Conservation (phyloP, 2,888 invertebrate genomes). For the Orchestes rusci region DNA sequence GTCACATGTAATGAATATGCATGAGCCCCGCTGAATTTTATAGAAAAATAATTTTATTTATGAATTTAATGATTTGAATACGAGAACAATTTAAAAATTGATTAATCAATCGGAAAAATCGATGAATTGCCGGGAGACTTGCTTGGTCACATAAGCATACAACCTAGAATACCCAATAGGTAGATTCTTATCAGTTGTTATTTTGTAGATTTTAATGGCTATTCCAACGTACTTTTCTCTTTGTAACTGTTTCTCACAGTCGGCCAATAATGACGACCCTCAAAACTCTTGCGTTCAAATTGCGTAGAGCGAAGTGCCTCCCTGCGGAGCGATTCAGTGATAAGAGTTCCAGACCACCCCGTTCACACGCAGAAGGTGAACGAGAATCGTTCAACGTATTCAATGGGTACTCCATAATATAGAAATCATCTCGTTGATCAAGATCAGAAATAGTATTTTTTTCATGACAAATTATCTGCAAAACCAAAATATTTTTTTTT, state of each 20-base stretch:
- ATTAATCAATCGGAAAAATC: too few relatives aligned
- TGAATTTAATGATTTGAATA: not conserved
- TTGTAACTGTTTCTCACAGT: slow-evolving; percentile 32
- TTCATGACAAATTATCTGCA: too few relatives aligned
- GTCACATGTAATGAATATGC: too few relatives aligned
- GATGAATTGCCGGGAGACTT: too few relatives aligned
- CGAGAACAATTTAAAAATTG: not conserved
- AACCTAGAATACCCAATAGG: not conserved
- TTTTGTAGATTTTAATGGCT: not conserved
- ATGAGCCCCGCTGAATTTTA: too few relatives aligned
- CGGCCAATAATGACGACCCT: slow-evolving; percentile 22
- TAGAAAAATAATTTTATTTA: too few relatives aligned
- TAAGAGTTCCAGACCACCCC: slow-evolving; percentile 35
- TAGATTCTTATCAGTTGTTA: not conserved
- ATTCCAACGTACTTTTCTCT: slow-evolving; percentile 2
- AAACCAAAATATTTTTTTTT: too few relatives aligned
- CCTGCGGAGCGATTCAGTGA: slow-evolving; percentile 33
- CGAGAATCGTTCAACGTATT: slow-evolving; percentile 3
- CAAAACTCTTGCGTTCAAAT: slow-evolving; percentile 27
- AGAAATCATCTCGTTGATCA: too few relatives aligned
- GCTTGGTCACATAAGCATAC: not conserved
- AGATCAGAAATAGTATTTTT: too few relatives aligned
- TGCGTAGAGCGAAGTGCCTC: slow-evolving; percentile 34
- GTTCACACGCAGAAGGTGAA: slow-evolving; percentile 34
- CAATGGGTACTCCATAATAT: too few relatives aligned